These are phyloP conservation scores for Sebastes nivosus DNA, from an alignment of 2,797 vertebrate species.

Conservation along the genomic window DNA sequence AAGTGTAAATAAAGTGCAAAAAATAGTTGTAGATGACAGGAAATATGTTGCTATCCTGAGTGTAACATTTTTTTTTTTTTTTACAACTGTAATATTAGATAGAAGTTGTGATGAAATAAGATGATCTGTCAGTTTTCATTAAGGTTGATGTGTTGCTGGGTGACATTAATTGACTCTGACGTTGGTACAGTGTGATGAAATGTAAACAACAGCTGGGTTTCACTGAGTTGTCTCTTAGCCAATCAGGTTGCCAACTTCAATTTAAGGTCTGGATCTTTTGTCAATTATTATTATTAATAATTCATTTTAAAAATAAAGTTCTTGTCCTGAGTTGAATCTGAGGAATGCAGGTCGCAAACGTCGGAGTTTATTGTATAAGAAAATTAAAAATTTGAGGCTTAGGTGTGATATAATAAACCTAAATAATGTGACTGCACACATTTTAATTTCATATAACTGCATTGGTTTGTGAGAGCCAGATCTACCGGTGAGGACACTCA, in stretches of 20 bases:
- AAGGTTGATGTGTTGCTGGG: background rate
- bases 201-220: slow-evolving; percentile 2
- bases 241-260: background rate
- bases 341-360: background rate
- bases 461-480: background rate
- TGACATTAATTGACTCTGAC: background rate
- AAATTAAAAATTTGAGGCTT: background rate
- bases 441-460: background rate
- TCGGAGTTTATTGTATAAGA: too few species aligned
- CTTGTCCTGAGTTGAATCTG: background rate
- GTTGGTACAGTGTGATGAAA: background rate
- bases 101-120: background rate
- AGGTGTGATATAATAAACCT: too few species aligned
- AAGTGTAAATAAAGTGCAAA: background rate
- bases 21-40: background rate
- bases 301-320: background rate
- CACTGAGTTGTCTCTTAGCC: background rate
- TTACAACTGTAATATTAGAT: background rate
- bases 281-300: background rate
- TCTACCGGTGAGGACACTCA: background rate
- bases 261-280: background rate
- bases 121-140: background rate
- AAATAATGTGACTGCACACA: background rate
- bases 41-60: background rate
- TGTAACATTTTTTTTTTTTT: background rate